Evolutionary conservation across 2,113 vertebrate species (phyloP).

Genomic region (Ageneiosus marmoratus): DNA sequence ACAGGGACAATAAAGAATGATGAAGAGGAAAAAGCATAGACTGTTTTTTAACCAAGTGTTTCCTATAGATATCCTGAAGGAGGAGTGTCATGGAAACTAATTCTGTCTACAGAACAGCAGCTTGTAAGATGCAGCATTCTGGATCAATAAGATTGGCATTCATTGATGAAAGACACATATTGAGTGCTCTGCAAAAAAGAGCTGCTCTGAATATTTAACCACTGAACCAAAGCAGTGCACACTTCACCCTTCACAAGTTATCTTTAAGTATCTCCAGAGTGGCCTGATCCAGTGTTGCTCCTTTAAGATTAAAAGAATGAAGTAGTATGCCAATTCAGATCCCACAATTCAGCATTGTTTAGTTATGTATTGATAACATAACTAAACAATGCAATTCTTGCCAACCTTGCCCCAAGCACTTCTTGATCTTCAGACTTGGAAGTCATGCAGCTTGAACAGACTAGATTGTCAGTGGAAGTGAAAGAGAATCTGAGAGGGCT

Average conservation of each 20-base stretch:
- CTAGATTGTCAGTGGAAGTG: not conserved
- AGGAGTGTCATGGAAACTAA: constrained; percentile 26
- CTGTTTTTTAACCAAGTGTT: constrained; percentile 50
- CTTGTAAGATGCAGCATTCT: constrained; percentile 48
- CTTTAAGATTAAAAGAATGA: not conserved
- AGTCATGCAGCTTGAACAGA: not conserved
- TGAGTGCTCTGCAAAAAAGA: constrained; percentile 61
- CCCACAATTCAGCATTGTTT: too few species aligned
- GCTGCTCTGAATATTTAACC: constrained; percentile 59
- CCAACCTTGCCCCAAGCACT: not conserved
- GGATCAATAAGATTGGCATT: constrained; percentile 65
- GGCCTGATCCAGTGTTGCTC: not conserved
- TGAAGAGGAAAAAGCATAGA: constrained; percentile 38
- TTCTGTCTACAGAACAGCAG: constrained; percentile 46
- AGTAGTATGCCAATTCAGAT: not conserved
- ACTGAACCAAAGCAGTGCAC: constrained; percentile 58
- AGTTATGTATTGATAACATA: not conserved
- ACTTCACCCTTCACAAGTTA: constrained; percentile 62
- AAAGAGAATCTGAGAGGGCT: not conserved
- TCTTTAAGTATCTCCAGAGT: constrained; percentile 27
- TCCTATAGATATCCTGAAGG: constrained; percentile 45
- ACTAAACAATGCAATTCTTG: not conserved
- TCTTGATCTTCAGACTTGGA: not conserved
- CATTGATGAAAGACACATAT: constrained; percentile 64
- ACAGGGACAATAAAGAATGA: constrained; percentile 20